Evolutionary conservation across 2,888 invertebrate species (phyloP), one percentile per base, ranked within the genome.

Genomic region (Calephelis perditalis): DNA sequence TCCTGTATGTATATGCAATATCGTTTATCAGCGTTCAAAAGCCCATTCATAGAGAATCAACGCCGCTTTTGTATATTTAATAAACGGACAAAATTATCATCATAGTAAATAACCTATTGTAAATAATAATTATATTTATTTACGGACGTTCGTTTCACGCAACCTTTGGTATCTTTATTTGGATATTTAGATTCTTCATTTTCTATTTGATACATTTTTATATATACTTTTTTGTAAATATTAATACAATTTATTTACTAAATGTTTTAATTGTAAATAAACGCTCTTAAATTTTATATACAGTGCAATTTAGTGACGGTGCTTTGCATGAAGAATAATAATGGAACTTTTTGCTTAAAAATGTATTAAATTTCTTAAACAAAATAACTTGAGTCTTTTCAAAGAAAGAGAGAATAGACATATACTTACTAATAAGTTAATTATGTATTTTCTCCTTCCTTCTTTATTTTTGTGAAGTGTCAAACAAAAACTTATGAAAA

Each of bases 201-300:
- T 26, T 44, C 54, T 36, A 55, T 12, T 56, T 46, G 0, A 43
- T 40, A 44, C 45, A 44, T 65, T 65, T 61, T 60, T 62, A 61
- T 63, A 62, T 56, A 49, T 60, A 63, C 61, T 73, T 70, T 69
- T 69, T 70, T 82, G 81, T 82, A 82, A 75, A 81, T 82, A 81
- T 70, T 68, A 71, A 73, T 62, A 70, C 67, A 70, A 68, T 60
- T 71, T 71, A 67, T 75, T 70, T 70, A 70, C 70, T 72, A 69
- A 73, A 68, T 73, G 69, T 67, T 73, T 67, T 74, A 72, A 71
- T 73, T 77, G 74, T 73, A 72, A 77, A 75, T 80, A 56, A 35
- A 56, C 36, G 40, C 58, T 37, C 15, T 45, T 40, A 37, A 49
- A 26, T 49, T 35, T 6, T 45, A 12, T 12, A 37, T 11, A n/a